phyloP scores from a whole-genome alignment of 2,888 invertebrate genomes.

The Pristionchus arcanus region DNA sequence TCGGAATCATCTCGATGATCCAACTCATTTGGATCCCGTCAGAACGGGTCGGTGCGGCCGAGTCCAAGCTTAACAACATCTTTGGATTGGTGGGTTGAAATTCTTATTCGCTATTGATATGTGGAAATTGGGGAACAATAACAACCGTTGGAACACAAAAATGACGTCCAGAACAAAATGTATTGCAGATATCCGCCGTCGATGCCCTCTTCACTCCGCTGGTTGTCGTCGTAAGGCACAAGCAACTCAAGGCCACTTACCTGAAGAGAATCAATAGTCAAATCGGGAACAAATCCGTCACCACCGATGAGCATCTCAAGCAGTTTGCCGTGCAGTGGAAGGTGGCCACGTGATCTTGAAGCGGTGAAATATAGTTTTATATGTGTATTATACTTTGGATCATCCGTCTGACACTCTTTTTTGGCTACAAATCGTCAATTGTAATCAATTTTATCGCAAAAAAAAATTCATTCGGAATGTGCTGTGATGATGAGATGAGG shows the following conservation, averaged over 20 bases:
- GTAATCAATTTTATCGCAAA: not conserved
- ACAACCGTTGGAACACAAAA: too few species aligned
- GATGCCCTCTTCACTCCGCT: not conserved
- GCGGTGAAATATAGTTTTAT: too few species aligned
- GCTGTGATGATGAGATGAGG: constrained; percentile 20
- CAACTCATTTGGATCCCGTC: not conserved
- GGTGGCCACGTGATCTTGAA: not conserved
- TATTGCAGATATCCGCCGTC: not conserved
- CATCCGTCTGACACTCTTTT: too few species aligned
- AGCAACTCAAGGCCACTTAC: not conserved
- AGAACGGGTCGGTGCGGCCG: not conserved
- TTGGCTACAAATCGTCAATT: too few species aligned
- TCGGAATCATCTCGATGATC: not conserved
- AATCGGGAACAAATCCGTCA: not conserved
- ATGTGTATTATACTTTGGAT: too few species aligned
- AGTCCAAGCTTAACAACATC: not conserved
- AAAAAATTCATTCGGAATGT: not conserved
- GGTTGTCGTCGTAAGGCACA: not conserved
- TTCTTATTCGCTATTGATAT: too few species aligned
- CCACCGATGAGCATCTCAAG: not conserved
- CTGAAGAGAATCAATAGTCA: not conserved
- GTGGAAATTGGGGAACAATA: too few species aligned
- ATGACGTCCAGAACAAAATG: too few species aligned
- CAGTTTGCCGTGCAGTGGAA: not conserved
- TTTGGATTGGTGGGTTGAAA: constrained; percentile 9